Base-by-base conservation (phyloP, 2,797 vertebrate species). In the Poeciliopsis infans region DNA sequence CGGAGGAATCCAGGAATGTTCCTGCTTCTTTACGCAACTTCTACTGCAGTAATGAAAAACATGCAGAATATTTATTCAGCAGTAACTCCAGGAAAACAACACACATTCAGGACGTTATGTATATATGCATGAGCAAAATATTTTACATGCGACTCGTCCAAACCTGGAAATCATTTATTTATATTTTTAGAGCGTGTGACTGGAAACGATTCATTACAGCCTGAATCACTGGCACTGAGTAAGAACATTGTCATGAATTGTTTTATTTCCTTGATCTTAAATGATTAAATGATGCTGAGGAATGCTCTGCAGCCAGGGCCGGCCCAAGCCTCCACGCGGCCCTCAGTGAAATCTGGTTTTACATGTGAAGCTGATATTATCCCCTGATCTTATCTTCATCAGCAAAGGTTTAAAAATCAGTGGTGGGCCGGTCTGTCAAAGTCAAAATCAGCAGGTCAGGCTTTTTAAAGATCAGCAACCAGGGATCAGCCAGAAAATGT, bases 1-100 rank as follows among this genome's bases (percentile, higher is more conserved):
- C n/a, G 0, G 23, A 75, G 74, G 61, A 12, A 83, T 64, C 78
- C 83, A 79, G 79, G 84, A 88, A 88, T 84, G 74, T 81, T 51
- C 73, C 69, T 77, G 53, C 53, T 59, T 47, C 64, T 66, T 78
- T 79, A 75, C 31, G 79, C 77, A 82, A 55, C 79, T 39, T 53
- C 10, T 23, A 4, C 2, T 12, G 36, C 39, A 39, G 36, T 39
- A 25, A 41, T 68, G 20, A 18, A 25, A 78, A 47, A 49, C n/a
- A 72, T 10, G 10, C 31, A 23, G 31, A 72, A 57, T 25, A 25
- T 68, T 41, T 68, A 25, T 68, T 68, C 64, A 41, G 31, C 59
- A 18, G 7, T 1, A 36, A 36, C 61, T 33, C 13, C 18, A 39
- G 20, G 20, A 68, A 68, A 68, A 41, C 39, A 12, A 20, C 8